Conservation (phyloP, 2,113 vertebrate genomes). For the Cyprinodon brontotheroides region DNA sequence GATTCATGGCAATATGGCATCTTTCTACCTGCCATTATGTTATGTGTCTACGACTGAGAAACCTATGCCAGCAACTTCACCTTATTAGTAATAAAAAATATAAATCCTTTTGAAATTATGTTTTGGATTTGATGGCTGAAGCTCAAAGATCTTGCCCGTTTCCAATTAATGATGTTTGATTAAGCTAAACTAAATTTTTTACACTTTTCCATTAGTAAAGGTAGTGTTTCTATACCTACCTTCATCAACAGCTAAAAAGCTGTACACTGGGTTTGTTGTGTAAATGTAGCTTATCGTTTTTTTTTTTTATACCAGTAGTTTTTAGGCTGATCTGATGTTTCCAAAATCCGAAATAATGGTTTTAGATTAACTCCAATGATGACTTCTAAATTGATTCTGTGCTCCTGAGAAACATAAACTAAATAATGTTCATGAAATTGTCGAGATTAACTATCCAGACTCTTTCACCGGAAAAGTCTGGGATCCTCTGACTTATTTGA, state of each 20-base stretch:
- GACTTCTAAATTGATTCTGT: slow-evolving; percentile 32
- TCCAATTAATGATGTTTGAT: too few species aligned
- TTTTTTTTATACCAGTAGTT: too few species aligned
- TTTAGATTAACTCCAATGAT: slow-evolving; percentile 28
- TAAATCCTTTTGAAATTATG: neutral
- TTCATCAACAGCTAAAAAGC: too few species aligned
- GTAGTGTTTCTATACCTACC: too few species aligned
- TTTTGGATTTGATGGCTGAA: too few species aligned
- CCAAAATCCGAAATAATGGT: too few species aligned
- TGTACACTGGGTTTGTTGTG: too few species aligned
- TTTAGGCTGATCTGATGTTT: too few species aligned
- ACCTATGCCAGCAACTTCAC: neutral
- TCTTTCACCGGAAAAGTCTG: slow-evolving; percentile 13
- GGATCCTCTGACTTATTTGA: slow-evolving; percentile 12
- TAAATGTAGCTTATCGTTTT: too few species aligned
- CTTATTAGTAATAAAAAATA: neutral
- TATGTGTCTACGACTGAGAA: neutral
- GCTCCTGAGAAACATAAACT: slow-evolving; percentile 27
- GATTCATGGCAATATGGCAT: neutral
- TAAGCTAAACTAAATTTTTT: too few species aligned
- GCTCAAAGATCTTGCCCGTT: too few species aligned
- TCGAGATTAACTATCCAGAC: neutral
- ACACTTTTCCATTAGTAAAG: too few species aligned
- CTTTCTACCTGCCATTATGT: neutral
- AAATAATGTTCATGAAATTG: slow-evolving; percentile 44